Evolutionary conservation across 2,113 vertebrate species (phyloP), one percentile per base, ranked within the genome.

Genomic region (Bostrychus sinensis): DNA sequence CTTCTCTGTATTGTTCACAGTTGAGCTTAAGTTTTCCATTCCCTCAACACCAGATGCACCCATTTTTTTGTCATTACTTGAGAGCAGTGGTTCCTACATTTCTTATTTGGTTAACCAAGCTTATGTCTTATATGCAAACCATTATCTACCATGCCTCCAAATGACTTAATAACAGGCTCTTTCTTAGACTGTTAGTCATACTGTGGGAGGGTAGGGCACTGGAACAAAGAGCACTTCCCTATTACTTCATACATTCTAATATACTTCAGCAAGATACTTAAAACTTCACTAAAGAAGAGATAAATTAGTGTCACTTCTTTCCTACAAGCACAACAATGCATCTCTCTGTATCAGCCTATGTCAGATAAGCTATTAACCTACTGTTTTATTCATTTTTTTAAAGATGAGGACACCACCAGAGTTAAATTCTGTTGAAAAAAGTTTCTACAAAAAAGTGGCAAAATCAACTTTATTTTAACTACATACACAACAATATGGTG

Each of bases 1-100:
- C 19, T n/a, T 32, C 19, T 0, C 12, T 16, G 20, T 25, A n/a
- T 53, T 30, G 56, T 46, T 42, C 73, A 42, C 41, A 46, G 5
- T 39, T 39, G 19, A 56, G 23, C 34, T 54, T 0, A 63, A 39
- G 1, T 55, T 77, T 74, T 78, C 34, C 57, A 54, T 63, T 51
- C 56, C 61, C 42, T 70, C 13, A 42, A 1, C 3, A 5, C 16
- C 28, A 5, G 5, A 23, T 19, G 14, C 17, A 13, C 45, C 22
- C 25, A 19, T 17, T 37, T 46, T 48, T 13, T 37, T 12, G 16
- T 65, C 19, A 50, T 26, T 50, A 32, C 30, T 32, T 23, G 48
- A 28, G 17, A 55, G 30, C 17, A 30, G 17, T 19, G 2, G 26
- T 17, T n/a, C n/a, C n/a, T n/a, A n/a, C n/a, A n/a, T n/a, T n/a